Base-by-base conservation (phyloP, 2,888 invertebrate genomes). In the Andrena chrysosceles region DNA sequence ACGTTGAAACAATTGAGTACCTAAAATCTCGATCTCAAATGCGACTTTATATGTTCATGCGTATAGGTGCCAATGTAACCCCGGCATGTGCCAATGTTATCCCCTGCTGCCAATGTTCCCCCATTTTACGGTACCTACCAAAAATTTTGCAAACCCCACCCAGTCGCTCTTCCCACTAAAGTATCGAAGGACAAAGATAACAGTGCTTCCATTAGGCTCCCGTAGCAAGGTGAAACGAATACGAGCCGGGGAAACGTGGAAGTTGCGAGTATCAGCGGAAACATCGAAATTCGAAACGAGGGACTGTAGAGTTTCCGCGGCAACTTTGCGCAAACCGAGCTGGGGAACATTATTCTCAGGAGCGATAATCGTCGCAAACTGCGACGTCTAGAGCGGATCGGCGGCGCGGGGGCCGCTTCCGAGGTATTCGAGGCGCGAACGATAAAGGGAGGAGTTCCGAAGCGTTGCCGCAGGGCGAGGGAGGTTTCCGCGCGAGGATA, bases 391-490 rank as follows among this genome's bases (percentile, higher is more conserved):
- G 75, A 69, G 42, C 54, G 72, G 42, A 16, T 23, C 35, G 23
- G 49, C 20, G 48, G n/a, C 67, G 26, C 68, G 48, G 63, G 52
- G 42, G 48, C 52, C 54, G 70, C 54, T 78, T 80, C 60, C 72
- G 71, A 73, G 79, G 78, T 84, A 84, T 87, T 85, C 84, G 83
- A 85, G 75, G 83, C 85, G 89, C 85, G 86, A 89, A 87, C 88
- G 89, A 86, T 86, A 89, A 87, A 89, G 90, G 84, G 88, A 87
- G 89, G 89, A 83, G 86, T 92, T 91, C 84, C 85, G 89, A 89
- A 89, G 69, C 75, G 77, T 86, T 85, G 92, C 91, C 92, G 85
- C 88, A 91, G 92, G 92, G 91, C 90, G 87, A 90, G 91, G 91
- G 91, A 91, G 91, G 91, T 91, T 92, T 92, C 86, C 88, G 86